phyloP scores from a whole-genome alignment of 2,888 invertebrate species.

The Spicauda simplicius region DNA sequence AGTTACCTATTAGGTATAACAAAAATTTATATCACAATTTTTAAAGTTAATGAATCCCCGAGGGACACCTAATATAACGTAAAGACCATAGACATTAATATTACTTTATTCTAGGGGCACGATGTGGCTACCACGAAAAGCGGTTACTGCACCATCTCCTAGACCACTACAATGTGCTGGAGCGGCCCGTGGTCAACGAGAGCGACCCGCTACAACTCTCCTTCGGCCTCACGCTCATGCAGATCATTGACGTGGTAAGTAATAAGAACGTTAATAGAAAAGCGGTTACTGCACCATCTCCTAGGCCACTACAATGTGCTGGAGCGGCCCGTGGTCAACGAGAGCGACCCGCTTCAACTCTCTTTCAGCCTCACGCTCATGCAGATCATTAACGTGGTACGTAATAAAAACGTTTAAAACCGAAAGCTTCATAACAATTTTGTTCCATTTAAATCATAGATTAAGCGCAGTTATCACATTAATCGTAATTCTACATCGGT shows the following conservation, averaged over 20 bases:
- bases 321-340: conserved; percentile 97
- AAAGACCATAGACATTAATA: neutral
- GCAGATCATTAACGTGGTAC: conserved; percentile 99
- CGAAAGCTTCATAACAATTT: no score
- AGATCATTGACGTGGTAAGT: conserved; percentile 98
- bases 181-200: conserved; percentile 97
- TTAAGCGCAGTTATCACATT: no score
- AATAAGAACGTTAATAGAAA: conserved; percentile 86
- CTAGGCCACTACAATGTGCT: conserved; percentile 97
- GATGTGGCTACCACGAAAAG: conserved; percentile 96
- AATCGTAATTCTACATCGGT: no score
- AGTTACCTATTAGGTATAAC: no score
- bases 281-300: conserved; percentile 95
- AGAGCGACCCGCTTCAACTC: conserved; percentile 97
- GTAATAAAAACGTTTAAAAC: no score
- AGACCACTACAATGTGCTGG: conserved; percentile 97
- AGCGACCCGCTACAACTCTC: conserved; percentile 97
- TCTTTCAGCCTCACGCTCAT: conserved; percentile 98
- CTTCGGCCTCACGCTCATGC: conserved; percentile 98
- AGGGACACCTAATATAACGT: neutral
- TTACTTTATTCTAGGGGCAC: conserved; percentile 84
- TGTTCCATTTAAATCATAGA: no score
- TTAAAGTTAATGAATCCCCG: no score
- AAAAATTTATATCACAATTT: no score
- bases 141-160: conserved; percentile 95